Base-by-base conservation (phyloP, 2,888 invertebrate genomes). In the Macroteleia sp. region DNA sequence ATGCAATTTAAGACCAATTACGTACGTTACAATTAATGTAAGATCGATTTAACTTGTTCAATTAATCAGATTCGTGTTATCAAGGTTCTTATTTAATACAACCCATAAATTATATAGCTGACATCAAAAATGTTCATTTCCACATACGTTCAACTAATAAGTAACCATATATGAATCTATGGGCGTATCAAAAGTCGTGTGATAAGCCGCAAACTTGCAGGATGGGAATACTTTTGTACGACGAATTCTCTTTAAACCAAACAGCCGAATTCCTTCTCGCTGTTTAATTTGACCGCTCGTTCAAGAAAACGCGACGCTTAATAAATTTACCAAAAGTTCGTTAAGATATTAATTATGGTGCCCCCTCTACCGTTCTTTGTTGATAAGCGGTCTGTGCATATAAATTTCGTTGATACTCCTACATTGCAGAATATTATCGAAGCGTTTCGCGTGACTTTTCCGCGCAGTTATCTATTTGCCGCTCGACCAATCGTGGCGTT, bases 391-490 rank as follows among this genome's bases (percentile, higher is more conserved):
- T 9, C 22, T 30, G 28, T n/a, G 56, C 64, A 50, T 50, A 61
- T 59, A 67, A 74, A 74, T 74, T 67, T 67, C 61, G 59, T 48
- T 59, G 61, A 57, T 74, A 57, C 50, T 74, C 50, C 67, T 59
- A 54, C 67, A 54, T 41, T 52, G 67, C 61, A 56, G 75, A 79
- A 76, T 71, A 79, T 74, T 76, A 79, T 76, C 79, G 79, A 76
- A 48, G 71, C 75, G 76, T 81, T 85, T 88, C 74, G 87, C 86
- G 87, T 88, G 87, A 87, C 87, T 86, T 85, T 86, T 84, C 86
- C 79, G 77, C 83, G 74, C 75, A 80, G 84, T 86, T 83, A 82
- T 84, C 84, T 82, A 80, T 84, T 82, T 81, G 76, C 71, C 80
- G 61, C 79, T 75, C 79, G 81, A 82, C 79, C 82, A 83, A 86